Base-by-base conservation (phyloP, 2,113 vertebrate genomes). In the Elaphurus davidianus region DNA sequence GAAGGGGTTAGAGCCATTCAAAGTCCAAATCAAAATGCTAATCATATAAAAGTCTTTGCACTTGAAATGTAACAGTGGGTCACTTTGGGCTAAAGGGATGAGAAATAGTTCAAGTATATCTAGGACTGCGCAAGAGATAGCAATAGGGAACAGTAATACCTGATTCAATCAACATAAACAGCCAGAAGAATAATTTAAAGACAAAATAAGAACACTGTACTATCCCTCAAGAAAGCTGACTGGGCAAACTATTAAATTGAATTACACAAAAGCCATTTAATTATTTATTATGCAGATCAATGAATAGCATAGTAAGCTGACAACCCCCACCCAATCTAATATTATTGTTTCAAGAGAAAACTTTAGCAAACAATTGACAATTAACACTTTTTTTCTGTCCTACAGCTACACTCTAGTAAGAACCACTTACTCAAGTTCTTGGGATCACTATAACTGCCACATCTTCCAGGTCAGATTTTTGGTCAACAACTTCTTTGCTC, bases 171-270 rank as follows among this genome's bases (percentile, higher is more conserved):
- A 60, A 45, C 1, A 84, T 67, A 30, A 87, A 76, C n/a, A 90
- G 2, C 23, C 16, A 90, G 47, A 71, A 95, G 88, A 88, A 84
- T 86, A 78, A 88, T 97, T 91, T 85, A 40, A 91, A 52, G 85
- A 83, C 89, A 92, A 93, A 88, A 76, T 95, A 57, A 83, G 43
- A 96, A 62, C 92, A 98, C 62, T 97, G 71, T 62, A 87, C 21
- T 85, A 62, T 83, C 50, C 88, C 96, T 97, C 14, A 60, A 96
- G 71, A 90, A 97, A 86, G 28, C 1, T 7, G 17, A 55, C 10
- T 93, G 10, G 13, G 11, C 1, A 97, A 96, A 85, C 17, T 52
- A 91, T 91, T 97, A 23, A n/a, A 43, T 33, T 79, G 88, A 82
- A 89, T 89, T 94, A 78, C 30, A 33, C 8, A 19, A 91, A 96